phyloP scores from a whole-genome alignment of 2,797 vertebrate genomes.

The Aulostomus chinensis region DNA sequence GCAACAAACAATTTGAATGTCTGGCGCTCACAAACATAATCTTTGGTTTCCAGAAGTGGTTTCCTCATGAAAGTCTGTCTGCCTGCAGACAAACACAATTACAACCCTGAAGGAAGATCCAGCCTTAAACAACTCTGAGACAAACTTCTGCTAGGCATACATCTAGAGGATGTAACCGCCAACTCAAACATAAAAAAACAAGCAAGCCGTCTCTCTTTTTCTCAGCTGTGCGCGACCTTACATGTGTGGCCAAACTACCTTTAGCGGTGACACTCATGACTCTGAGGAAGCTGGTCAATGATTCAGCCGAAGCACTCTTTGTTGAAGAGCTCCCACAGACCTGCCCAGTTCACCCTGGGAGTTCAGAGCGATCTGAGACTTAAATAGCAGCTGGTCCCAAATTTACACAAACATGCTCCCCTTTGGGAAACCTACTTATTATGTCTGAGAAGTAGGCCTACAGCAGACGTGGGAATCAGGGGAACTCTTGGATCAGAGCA shows the following conservation, averaged over 20 bases:
- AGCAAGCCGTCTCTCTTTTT: not conserved
- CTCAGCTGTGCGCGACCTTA: not conserved
- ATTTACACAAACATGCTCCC: slow-evolving; percentile 51
- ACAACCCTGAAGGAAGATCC: too few species aligned
- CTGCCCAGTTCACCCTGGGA: slow-evolving; percentile 36
- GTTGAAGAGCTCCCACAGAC: slow-evolving; percentile 25
- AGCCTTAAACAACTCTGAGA: too few species aligned
- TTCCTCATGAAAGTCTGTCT: too few species aligned
- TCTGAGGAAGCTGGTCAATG: not conserved
- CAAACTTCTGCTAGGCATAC: too few species aligned
- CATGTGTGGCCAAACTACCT: not conserved
- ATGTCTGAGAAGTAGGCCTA: slow-evolving; percentile 44
- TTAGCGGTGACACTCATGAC: not conserved
- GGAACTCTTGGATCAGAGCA: slow-evolving; percentile 16
- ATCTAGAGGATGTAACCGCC: too few species aligned
- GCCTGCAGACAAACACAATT: too few species aligned
- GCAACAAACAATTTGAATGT: too few species aligned
- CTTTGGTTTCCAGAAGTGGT: too few species aligned
- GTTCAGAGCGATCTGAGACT: slow-evolving; percentile 46
- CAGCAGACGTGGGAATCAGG: slow-evolving; percentile 20
- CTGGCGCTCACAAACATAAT: too few species aligned
- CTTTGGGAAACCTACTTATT: slow-evolving; percentile 67
- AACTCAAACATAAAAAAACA: not conserved
- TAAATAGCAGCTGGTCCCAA: slow-evolving; percentile 55
- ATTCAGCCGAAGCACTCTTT: slow-evolving; percentile 8